Evolutionary conservation across 1,140 invertebrate species (phyloP).

Genomic region (fruit fly (Drosophila melanogaster)): Release_6_plus_ISO1_MT NT_037436.4:10147001-10147500

Average conservation of each 20-base stretch:
- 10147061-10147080: constrained; percentile 52
- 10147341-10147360: constrained; percentile 80
- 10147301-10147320: constrained; percentile 69
- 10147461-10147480: constrained; percentile 81
- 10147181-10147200: constrained; percentile 76
- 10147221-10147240: constrained; percentile 30
- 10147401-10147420: constrained; percentile 10
- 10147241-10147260: constrained; percentile 50
- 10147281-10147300: constrained; percentile 43
- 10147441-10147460: constrained; percentile 73
- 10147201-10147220: constrained; percentile 76
- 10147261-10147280: constrained; percentile 7
- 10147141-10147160: constrained; percentile 42
- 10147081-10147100: constrained; percentile 58
- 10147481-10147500: constrained; percentile 66
- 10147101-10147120: constrained; percentile 27
- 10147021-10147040: constrained; percentile 83
- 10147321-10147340: constrained; percentile 70
- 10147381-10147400: constrained; percentile 22
- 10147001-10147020: constrained; percentile 58
- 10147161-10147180: constrained; percentile 33
- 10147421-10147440: constrained; percentile 23
- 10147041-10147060: constrained; percentile 76
- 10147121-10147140: constrained; percentile 61
- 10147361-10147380: constrained; percentile 54